These are phyloP conservation scores for Drosophila parabipectinata DNA, from an alignment of 1,140 invertebrate genomes.

Conservation along the genomic window DNA sequence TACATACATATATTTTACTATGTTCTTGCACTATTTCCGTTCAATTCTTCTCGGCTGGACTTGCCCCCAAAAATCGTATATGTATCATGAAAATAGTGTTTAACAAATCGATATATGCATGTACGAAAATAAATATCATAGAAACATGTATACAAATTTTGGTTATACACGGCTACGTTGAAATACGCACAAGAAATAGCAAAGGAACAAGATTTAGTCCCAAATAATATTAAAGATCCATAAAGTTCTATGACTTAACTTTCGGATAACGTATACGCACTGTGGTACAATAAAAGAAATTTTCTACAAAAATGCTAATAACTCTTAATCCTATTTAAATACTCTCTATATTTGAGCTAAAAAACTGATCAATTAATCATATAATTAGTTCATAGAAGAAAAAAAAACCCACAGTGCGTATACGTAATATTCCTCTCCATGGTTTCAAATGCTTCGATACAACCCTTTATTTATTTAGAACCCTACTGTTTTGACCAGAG, in stretches of 20 bases:
- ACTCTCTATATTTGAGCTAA: too few relatives aligned
- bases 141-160: constrained; percentile 11
- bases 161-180: constrained; percentile 17
- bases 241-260: background rate
- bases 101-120: constrained; percentile 16
- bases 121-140: constrained; percentile 30
- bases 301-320: background rate
- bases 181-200: constrained; percentile 18
- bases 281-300: background rate
- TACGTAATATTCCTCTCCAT: background rate
- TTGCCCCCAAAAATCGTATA: constrained; percentile 52
- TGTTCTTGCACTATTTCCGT: constrained; percentile 19
- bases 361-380: too few relatives aligned
- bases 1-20: constrained; percentile 2
- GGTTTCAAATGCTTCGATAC: background rate
- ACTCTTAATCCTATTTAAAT: background rate
- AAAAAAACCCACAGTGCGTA: background rate
- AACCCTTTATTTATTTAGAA: background rate
- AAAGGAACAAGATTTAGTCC: background rate
- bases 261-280: background rate
- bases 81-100: constrained; percentile 23
- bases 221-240: background rate
- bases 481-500: constrained; percentile 2
- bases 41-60: constrained; percentile 20
- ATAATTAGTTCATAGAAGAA: too few relatives aligned